Base-by-base conservation (phyloP, 2,113 vertebrate species). In the Neomonachus schauinslandi region DNA sequence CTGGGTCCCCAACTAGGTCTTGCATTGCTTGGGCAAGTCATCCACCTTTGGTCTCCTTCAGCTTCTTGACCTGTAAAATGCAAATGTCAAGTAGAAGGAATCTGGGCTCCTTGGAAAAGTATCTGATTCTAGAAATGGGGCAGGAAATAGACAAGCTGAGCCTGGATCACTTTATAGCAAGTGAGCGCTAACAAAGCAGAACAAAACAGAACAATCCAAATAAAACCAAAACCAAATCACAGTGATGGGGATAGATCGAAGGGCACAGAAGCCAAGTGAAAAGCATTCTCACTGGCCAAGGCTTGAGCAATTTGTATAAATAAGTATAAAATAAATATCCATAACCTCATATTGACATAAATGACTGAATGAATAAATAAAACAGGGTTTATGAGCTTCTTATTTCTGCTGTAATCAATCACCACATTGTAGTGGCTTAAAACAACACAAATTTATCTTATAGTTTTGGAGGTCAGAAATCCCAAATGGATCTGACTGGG, bases 231-330 rank as follows among this genome's bases (percentile, higher is more conserved):
- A 39, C 11, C 5, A 9, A 7, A 51, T 21, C 22, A 2, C 13
- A 13, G 0, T 0, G 51, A 24, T n/a, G 12, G 7, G 21, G 3
- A 4, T 8, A 0, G 14, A 2, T 36, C 4, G 1, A 26, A n/a
- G 36, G 18, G 0, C 42, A 71, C 6, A 14, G 8, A 11, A 13
- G 55, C 26, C 76, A 13, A 8, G 5, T 13, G 1, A 59, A 49
- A 11, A 72, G 18, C 36, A 0, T 8, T 19, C n/a, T 39, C 15
- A 1, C 3, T 2, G 57, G 46, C 28, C 67, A 33, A 5, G 2
- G 3, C 10, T 1, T 42, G n/a, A 22, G 14, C n/a, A 28, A 4
- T 8, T 33, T 59, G 11, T 46, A 46, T 46, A 46, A 46, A 46
- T 46, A 3, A 63, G 4, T 19, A 0, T 4, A 31, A 28, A n/a